Percentiles rank a stretch among this genome's conserved stretches.
These are phyloP conservation scores for Patagioenas fasciata DNA, from an alignment of 2,113 vertebrate genomes.

Conservation along the genomic window DNA sequence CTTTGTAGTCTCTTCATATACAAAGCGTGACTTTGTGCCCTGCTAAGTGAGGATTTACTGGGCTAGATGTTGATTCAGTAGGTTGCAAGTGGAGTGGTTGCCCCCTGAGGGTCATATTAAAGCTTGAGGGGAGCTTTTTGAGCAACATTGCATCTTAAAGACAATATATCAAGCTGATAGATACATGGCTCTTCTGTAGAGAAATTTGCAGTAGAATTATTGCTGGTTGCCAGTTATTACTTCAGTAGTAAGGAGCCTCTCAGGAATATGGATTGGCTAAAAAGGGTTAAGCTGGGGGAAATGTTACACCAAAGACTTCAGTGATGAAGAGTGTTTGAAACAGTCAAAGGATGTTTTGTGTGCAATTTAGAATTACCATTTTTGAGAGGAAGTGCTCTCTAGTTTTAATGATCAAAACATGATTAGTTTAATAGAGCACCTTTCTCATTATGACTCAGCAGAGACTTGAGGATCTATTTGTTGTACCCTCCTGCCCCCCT, in stretches of 20 bases:
- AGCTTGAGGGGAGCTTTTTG: slow-evolving; percentile 74
- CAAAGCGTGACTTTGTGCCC: slow-evolving; percentile 39
- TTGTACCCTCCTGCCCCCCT: background rate
- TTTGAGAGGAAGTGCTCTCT: slow-evolving; percentile 1
- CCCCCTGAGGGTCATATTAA: slow-evolving; percentile 76
- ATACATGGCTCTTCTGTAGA: slow-evolving; percentile 65
- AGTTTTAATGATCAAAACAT: slow-evolving; percentile 31
- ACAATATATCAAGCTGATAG: slow-evolving; percentile 76
- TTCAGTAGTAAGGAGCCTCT: slow-evolving; percentile 64
- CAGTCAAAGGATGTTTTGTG: background rate
- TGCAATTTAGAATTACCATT: slow-evolving; percentile 1
- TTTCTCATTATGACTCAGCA: slow-evolving; percentile 15
- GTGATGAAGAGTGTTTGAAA: slow-evolving; percentile 13
- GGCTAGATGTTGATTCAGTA: slow-evolving; percentile 78
- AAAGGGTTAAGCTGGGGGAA: slow-evolving; percentile 70
- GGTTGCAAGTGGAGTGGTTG: slow-evolving; percentile 72
- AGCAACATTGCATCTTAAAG: slow-evolving; percentile 74
- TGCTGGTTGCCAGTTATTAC: slow-evolving; percentile 69
- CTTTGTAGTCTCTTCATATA: slow-evolving; percentile 32
- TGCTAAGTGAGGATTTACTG: slow-evolving; percentile 75
- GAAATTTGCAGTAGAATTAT: slow-evolving; percentile 70
- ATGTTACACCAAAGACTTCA: slow-evolving; percentile 43
- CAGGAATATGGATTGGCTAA: slow-evolving; percentile 46
- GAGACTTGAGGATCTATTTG: slow-evolving; percentile 5
- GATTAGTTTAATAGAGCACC: slow-evolving; percentile 37